Evolutionary conservation across 2,113 vertebrate genomes (phyloP), one percentile per base, ranked within the genome.

Genomic region (Aspidoscelis tigris): DNA sequence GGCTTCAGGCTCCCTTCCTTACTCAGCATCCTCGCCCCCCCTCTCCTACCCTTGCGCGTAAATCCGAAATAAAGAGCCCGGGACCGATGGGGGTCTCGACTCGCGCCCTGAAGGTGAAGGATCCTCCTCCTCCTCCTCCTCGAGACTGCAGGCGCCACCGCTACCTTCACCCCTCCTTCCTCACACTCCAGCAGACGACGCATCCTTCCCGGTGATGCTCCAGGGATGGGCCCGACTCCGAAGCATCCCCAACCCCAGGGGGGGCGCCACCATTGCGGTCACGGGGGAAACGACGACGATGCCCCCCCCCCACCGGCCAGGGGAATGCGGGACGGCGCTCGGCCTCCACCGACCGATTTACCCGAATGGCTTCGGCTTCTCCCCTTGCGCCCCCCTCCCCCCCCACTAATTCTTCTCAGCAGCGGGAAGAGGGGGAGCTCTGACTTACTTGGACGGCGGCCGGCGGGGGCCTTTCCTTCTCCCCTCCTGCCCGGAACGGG

Each of bases 381-480:
- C 55, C 75, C n/a, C 53, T 21, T 7, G 20, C 70, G 1, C 6
- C 44, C 33, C 39, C 70, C 33, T 7, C 55, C 43, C 16, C 16
- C 26, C 2, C 2, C 5, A 8, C 11, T 18, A 66, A 24, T 12
- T 24, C 24, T 53, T 2, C 58, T 55, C 61, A 26, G 53, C 69
- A 7, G 65, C 12, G 20, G 7, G 7, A 9, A 14, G 41, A 53
- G 26, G 1, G 85, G 81, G 87, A 87, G 86, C 89, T 73, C 88
- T 88, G 91, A 91, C 93, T 90, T 92, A 94, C 93, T 92, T 94
- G 91, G 90, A 85, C 82, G 65, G 73, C n/a, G 84, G 88, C 80
- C 26, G 83, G 26, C 44, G 58, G 58, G 82, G 72, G 50, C 47
- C 68, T 72, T 76, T 64, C n/a, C 76, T 18, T 61, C 68, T 24